phyloP scores from a whole-genome alignment of 2,797 vertebrate genomes.

The Micropoecilia bifurca region DNA sequence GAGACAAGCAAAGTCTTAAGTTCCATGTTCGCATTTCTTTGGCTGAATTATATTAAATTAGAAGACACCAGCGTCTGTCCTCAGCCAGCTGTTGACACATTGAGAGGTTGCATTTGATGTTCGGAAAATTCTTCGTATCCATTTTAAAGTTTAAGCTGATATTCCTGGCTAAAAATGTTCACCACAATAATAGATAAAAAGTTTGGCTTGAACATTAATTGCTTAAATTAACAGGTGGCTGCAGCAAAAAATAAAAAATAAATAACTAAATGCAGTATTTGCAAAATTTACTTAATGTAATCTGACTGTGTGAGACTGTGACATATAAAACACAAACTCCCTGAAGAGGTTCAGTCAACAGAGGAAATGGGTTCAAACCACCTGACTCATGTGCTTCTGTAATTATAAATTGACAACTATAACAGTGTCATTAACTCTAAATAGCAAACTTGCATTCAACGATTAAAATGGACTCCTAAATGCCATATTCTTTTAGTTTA shows the following conservation, averaged over 20 bases:
- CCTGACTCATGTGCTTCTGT: not conserved
- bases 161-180: not conserved
- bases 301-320: not conserved
- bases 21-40: constrained; percentile 59
- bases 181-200: not conserved
- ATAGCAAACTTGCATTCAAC: not conserved
- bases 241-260: not conserved
- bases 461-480: not conserved
- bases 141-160: not conserved
- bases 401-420: not conserved
- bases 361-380: not conserved
- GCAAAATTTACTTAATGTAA: not conserved
- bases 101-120: not conserved
- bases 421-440: not conserved
- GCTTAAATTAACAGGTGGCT: not conserved
- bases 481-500: not conserved
- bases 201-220: not conserved
- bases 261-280: not conserved
- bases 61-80: constrained; percentile 43
- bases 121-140: not conserved
- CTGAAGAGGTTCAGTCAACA: not conserved
- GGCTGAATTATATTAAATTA: constrained; percentile 65
- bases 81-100: constrained; percentile 51
- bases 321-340: constrained; percentile 15
- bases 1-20: constrained; percentile 57